Percentiles rank a stretch among this genome's conserved stretches.
These are phyloP conservation scores for Isaurus tuberculatus DNA, from an alignment of 92 coral and sea anemone species.

Conservation along the genomic window DNA sequence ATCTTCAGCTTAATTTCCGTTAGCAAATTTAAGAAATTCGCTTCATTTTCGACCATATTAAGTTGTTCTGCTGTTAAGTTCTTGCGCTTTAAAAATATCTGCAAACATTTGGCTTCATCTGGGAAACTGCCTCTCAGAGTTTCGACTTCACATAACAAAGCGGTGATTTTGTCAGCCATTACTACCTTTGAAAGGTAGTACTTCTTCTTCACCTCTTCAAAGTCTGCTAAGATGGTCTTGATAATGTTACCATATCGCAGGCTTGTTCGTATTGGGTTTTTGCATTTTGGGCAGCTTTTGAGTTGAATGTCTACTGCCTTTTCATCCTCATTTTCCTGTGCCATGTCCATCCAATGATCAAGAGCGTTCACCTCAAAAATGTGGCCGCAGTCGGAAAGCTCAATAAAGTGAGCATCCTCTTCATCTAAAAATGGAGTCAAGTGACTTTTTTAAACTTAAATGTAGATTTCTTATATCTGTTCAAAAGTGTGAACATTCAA, in stretches of 20 bases:
- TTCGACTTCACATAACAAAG: background rate
- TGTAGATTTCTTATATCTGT: too few species aligned
- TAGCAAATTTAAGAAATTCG: conserved; percentile 69
- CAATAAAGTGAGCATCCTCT: conserved; percentile 80
- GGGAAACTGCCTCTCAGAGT: conserved; percentile 25
- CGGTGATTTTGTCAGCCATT: background rate
- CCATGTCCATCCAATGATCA: conserved; percentile 86
- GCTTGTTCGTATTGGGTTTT: conserved; percentile 81
- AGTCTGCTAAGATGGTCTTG: conserved; percentile 81
- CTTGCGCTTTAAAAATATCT: background rate
- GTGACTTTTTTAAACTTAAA: too few species aligned
- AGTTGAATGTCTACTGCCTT: conserved; percentile 66
- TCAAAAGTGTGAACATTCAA: too few species aligned
- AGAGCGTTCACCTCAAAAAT: conserved; percentile 80
- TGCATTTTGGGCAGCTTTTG: conserved; percentile 85
- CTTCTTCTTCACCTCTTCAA: conserved; percentile 71
- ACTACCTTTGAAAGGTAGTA: conserved; percentile 24
- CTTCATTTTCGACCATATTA: conserved; percentile 80
- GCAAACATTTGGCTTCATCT: conserved; percentile 22
- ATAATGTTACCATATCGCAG: conserved; percentile 91
- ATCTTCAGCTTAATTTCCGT: conserved; percentile 21
- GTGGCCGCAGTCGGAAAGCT: conserved; percentile 92
- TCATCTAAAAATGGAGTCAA: conserved; percentile 73
- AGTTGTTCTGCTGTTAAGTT: conserved; percentile 66
- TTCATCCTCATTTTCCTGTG: conserved; percentile 50